Evolutionary conservation across 2,113 vertebrate genomes (phyloP).

Genomic region (Cromileptes altivelis): DNA sequence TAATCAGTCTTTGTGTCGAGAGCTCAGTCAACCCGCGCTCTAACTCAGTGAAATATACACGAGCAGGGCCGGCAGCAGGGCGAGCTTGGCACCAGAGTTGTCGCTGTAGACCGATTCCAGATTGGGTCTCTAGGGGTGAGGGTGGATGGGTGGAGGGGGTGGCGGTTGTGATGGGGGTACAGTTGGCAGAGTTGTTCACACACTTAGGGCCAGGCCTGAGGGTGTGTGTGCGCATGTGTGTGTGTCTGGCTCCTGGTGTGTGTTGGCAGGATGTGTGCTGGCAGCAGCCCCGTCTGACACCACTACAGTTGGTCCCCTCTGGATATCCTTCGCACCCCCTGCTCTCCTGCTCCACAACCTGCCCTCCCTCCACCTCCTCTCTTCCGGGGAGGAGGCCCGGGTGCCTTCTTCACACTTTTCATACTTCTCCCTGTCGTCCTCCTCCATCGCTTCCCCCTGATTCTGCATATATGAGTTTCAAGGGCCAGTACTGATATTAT

Average conservation of each 20-base stretch:
- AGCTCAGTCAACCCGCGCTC: constrained; percentile 31
- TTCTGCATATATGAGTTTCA: not conserved
- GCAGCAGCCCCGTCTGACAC: constrained; percentile 72
- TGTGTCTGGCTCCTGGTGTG: constrained; percentile 60
- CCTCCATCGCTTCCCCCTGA: not conserved
- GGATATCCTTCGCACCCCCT: constrained; percentile 59
- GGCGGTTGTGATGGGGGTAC: constrained; percentile 29
- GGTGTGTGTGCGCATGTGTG: constrained; percentile 25
- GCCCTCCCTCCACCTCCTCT: constrained; percentile 20
- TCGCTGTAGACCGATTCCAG: constrained; percentile 59
- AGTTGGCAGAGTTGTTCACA: constrained; percentile 66
- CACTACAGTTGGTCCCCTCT: constrained; percentile 72
- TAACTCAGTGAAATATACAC: constrained; percentile 26
- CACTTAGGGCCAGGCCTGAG: constrained; percentile 57
- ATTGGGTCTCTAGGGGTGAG: constrained; percentile 64
- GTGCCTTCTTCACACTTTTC: constrained; percentile 16
- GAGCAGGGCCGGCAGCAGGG: constrained; percentile 41
- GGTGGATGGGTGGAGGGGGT: constrained; percentile 43
- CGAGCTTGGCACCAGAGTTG: constrained; percentile 39
- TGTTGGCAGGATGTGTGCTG: constrained; percentile 64
- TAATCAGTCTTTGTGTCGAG: constrained; percentile 48
- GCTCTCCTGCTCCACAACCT: constrained; percentile 45
- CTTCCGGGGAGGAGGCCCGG: constrained; percentile 10
- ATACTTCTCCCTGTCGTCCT: not conserved
- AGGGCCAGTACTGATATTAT: not conserved